Evolutionary conservation across 2,888 invertebrate species (phyloP), one percentile per base, ranked within the genome.

Genomic region (Apoda limacodes): DNA sequence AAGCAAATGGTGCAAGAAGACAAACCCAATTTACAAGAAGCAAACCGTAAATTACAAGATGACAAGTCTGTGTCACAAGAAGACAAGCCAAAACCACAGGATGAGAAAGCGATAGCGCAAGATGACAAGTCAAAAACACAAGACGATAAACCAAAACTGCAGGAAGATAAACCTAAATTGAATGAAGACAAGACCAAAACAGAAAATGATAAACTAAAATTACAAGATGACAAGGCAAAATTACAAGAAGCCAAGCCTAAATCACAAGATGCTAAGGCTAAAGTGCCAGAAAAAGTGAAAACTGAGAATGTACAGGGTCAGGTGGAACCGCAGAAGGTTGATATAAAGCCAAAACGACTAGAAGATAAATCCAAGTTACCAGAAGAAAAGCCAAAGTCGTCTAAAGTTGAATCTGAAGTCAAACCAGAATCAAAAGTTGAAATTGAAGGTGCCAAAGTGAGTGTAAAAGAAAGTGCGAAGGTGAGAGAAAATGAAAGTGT

Each of bases 1-100:
- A 24, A 46, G 48, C 6, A 50, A 17, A 30, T 22, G 22, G 44
- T 15, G 6, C 40, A 43, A 28, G 24, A n/a, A 41, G 11, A 31
- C 28, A 9, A 41, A 41, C 13, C 31, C 37, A 9, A 31, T 13
- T n/a, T 28, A 25, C 7, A 25, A 23, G n/a, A n/a, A n/a, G n/a
- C 11, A 24, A 30, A 13, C 32, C 26, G 19, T n/a, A n/a, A n/a
- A n/a, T n/a, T n/a, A n/a, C n/a, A n/a, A n/a, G n/a, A n/a, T n/a
- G n/a, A n/a, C n/a, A n/a, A n/a, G n/a, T n/a, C n/a, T n/a, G n/a
- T n/a, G n/a, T n/a, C n/a, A n/a, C n/a, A n/a, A n/a, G n/a, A n/a
- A n/a, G n/a, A n/a, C n/a, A n/a, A n/a, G n/a, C n/a, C n/a, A n/a
- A 21, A 9, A 17, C 5, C 21, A 25, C 1, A 9, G 22, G 3